These are phyloP conservation scores for Leptinotarsa lineolata DNA, from an alignment of 1,140 invertebrate genomes.

Conservation along the genomic window DNA sequence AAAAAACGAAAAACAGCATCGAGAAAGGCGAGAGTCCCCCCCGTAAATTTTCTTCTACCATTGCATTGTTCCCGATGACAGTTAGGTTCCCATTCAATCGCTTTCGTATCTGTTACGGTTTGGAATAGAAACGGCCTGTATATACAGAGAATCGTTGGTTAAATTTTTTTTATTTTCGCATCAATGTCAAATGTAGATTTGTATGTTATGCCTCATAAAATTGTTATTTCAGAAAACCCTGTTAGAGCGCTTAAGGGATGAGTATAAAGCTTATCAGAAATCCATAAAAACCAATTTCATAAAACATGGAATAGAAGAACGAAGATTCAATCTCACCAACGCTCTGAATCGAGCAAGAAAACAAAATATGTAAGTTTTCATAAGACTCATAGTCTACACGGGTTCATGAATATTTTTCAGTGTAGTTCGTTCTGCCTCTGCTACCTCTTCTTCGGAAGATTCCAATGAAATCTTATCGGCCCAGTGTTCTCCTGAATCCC, in stretches of 20 bases:
- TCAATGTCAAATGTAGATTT: background rate
- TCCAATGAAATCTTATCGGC: slow-evolving; percentile 41
- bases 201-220: background rate
- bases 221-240: slow-evolving; percentile 47
- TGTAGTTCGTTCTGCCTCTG: slow-evolving; percentile 33
- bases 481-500: slow-evolving; percentile 43
- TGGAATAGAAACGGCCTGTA: too few species aligned
- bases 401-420: slow-evolving; percentile 31
- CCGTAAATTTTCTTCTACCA: too few species aligned
- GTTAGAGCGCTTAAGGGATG: slow-evolving; percentile 49
- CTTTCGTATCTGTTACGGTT: too few species aligned
- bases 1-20: too few species aligned
- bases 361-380: slow-evolving; percentile 53
- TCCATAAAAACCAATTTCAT: slow-evolving; percentile 42
- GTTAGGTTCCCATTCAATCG: too few species aligned
- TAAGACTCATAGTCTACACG: background rate
- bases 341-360: slow-evolving; percentile 50
- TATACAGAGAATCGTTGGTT: too few species aligned
- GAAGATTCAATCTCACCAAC: slow-evolving; percentile 46
- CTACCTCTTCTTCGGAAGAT: slow-evolving; percentile 47
- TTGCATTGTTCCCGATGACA: too few species aligned
- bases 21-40: too few species aligned
- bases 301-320: slow-evolving; percentile 49
- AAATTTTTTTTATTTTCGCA: too few species aligned
- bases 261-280: slow-evolving; percentile 48